phyloP scores from a whole-genome alignment of 2,888 invertebrate species.

The Nasonovia ribisnigri region DNA sequence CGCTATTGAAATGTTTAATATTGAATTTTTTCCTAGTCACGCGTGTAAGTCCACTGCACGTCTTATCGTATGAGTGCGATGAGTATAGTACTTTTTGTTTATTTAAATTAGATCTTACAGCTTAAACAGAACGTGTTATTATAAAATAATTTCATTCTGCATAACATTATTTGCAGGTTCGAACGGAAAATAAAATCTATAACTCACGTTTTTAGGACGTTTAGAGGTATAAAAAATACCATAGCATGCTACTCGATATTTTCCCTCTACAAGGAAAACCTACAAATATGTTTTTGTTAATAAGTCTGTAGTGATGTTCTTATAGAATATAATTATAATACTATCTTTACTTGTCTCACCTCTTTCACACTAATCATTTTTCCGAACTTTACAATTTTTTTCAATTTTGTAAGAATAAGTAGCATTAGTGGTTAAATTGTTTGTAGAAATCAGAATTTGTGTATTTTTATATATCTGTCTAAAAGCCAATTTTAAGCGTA shows the following conservation, averaged over 20 bases:
- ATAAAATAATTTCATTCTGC: background rate
- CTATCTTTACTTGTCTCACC: background rate
- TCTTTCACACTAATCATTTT: background rate
- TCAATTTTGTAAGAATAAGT: too few species aligned
- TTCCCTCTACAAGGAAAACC: too few species aligned
- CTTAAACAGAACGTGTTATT: background rate
- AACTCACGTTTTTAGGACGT: background rate
- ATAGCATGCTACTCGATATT: too few species aligned
- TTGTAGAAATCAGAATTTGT: background rate
- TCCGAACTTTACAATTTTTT: too few species aligned
- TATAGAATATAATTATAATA: background rate
- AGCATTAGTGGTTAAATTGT: background rate
- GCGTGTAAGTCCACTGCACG: background rate
- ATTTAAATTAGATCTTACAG: background rate
- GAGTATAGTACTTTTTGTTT: background rate
- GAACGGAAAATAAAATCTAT: background rate
- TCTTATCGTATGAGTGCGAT: background rate
- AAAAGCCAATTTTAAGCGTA: background rate
- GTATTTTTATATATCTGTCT: background rate
- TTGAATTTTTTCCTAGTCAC: background rate
- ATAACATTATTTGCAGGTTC: background rate
- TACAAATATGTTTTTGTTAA: too few species aligned
- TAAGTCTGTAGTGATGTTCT: too few species aligned
- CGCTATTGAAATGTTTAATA: background rate
- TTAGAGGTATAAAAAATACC: background rate